A percentile compares a stretch with the other conserved stretches of the same genome.
Conservation (phyloP, 2,888 invertebrate genomes). For the Magallana nippona region DNA sequence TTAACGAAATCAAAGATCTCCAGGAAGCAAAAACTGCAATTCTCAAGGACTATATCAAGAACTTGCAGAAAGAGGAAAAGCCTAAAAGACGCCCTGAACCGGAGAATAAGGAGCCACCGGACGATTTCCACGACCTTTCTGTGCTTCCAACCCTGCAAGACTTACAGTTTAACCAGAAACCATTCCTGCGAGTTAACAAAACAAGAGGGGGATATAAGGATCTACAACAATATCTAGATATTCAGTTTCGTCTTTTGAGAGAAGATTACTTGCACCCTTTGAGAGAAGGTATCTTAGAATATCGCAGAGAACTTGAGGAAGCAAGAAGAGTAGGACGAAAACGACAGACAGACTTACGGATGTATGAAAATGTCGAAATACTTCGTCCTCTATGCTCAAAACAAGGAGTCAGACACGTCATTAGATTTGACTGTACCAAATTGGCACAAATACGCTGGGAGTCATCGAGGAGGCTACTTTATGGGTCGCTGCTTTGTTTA, state of each 20-base stretch:
- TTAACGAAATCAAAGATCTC: constrained; percentile 6
- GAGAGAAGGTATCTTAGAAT: constrained; percentile 85
- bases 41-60: constrained; percentile 33
- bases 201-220: constrained; percentile 84
- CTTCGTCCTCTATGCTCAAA: constrained; percentile 63
- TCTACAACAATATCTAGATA: constrained; percentile 87
- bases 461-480: constrained; percentile 84
- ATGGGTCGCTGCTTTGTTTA: constrained; percentile 87
- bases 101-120: constrained; percentile 50
- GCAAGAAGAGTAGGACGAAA: constrained; percentile 22
- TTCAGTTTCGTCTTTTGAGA: constrained; percentile 87
- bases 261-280: constrained; percentile 91
- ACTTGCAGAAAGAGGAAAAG: constrained; percentile 25
- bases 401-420: constrained; percentile 65
- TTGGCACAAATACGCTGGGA: constrained; percentile 78
- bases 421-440: constrained; percentile 63
- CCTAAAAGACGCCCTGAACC: not conserved
- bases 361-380: constrained; percentile 73
- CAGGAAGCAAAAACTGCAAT: constrained; percentile 39
- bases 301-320: constrained; percentile 71
- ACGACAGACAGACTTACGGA: constrained; percentile 61
- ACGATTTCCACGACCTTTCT: constrained; percentile 55
- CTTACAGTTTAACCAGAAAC: constrained; percentile 70
- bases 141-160: constrained; percentile 76
- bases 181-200: constrained; percentile 83